Base-by-base conservation (phyloP, 2,797 vertebrate species). In the Schizothorax lantsangensis region DNA sequence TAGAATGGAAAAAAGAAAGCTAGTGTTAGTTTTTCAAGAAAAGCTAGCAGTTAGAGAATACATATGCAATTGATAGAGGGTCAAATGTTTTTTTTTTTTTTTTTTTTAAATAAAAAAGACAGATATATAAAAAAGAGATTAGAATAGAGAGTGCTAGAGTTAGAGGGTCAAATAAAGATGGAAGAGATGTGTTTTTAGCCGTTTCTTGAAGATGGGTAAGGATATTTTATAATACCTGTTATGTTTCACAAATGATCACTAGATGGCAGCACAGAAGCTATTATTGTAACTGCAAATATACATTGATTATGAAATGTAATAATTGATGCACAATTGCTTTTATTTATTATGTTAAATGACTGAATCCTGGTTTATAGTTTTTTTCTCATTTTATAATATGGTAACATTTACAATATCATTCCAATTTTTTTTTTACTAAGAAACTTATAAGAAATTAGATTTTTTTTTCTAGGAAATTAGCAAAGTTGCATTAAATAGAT, bases 221-320 rank as follows among this genome's bases (percentile, higher is more conserved):
- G 30, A 30, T 30, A 1, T 30, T 30, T 30, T 30, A 30, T 30
- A 30, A 30, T 59, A 14, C 9, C 36, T 83, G 19, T 33, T n/a
- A 6, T 66, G 30, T 30, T 26, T 69, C 15, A 11, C n/a, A 79
- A 59, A 59, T 47, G 23, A 52, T 59, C 78, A 74, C 80, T 82
- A 86, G 84, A 49, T 82, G 73, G 79, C 84, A 73, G 64, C 33
- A 86, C 74, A 57, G 68, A 52, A 36, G 15, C 72, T 84, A 57
- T 40, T 40, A 36, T 8, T 68, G 6, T 72, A 75, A 45, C 9
- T 81, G 54, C 84, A 68, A 49, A 74, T 7, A 54, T 62, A 54
- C 79, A 84, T 82, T 43, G 45, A 52, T 47, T 91, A n/a, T 17
- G 23, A 12, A 79, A 79, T 59, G 10, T 73, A 26, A 3, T 14